phyloP scores from a whole-genome alignment of 2,113 vertebrate genomes.

The Oceanites oceanicus region DNA sequence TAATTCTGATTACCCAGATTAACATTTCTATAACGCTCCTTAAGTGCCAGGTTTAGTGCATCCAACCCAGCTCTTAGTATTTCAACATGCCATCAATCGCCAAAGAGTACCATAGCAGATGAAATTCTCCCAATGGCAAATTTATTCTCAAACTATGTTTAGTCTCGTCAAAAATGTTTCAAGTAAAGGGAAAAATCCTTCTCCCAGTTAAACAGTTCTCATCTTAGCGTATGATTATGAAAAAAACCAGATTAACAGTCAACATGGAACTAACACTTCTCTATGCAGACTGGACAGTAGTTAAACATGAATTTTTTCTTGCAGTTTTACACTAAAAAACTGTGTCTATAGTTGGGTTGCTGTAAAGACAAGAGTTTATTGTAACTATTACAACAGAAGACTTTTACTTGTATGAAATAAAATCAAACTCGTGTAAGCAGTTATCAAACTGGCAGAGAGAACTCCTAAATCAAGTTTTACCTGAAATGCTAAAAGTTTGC shows the following conservation, averaged over 20 bases:
- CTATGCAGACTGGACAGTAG: neutral
- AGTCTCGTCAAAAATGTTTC: neutral
- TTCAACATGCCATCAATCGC: neutral
- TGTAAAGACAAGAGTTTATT: neutral
- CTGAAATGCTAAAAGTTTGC: neutral
- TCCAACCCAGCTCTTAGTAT: neutral
- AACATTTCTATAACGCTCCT: neutral
- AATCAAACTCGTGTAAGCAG: neutral
- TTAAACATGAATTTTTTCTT: neutral
- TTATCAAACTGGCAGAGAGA: neutral
- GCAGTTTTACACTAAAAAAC: neutral
- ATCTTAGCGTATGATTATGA: neutral
- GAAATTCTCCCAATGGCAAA: neutral
- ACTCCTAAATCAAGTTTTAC: neutral
- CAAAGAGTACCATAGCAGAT: neutral
- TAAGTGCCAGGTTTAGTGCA: neutral
- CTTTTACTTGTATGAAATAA: neutral
- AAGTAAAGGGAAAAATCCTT: neutral
- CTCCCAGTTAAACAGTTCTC: neutral
- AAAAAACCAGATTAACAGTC: neutral
- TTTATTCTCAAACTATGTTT: neutral
- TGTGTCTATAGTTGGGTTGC: neutral
- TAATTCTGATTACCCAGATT: neutral
- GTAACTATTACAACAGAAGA: neutral
- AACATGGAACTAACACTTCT: neutral